phyloP scores from a whole-genome alignment of 2,797 vertebrate species.

The Neosalanx taihuensis region DNA sequence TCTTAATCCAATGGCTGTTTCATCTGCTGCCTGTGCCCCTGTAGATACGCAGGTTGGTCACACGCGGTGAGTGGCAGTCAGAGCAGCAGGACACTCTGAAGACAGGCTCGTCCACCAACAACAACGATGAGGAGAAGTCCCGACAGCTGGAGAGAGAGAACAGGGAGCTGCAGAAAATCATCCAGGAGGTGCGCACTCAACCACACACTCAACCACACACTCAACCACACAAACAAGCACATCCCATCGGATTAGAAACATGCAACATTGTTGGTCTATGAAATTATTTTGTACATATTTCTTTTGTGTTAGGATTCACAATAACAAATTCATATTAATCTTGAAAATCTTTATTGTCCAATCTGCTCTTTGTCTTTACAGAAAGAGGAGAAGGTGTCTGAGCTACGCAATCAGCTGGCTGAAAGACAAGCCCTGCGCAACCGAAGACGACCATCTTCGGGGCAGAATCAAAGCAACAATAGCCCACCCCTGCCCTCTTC shows the following conservation, averaged over 20 bases:
- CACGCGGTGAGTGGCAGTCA: slow-evolving; percentile 94
- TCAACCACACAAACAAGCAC: too few relatives aligned
- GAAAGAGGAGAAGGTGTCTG: slow-evolving; percentile 91
- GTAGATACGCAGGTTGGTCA: slow-evolving; percentile 92
- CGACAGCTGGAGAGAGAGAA: slow-evolving; percentile 92
- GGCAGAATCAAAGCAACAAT: slow-evolving; percentile 77
- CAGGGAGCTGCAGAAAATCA: slow-evolving; percentile 91
- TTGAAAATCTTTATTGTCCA: too few relatives aligned
- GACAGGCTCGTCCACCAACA: slow-evolving; percentile 94
- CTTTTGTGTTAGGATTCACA: too few relatives aligned
- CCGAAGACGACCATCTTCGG: slow-evolving; percentile 78
- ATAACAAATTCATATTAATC: too few relatives aligned
- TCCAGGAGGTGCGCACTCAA: slow-evolving; percentile 80
- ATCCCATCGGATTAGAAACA: too few relatives aligned
- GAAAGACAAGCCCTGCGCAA: slow-evolving; percentile 87
- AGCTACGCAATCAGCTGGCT: slow-evolving; percentile 88
- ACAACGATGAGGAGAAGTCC: slow-evolving; percentile 97
- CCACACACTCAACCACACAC: too few relatives aligned
- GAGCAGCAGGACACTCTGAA: slow-evolving; percentile 98
- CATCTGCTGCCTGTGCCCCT: slow-evolving; percentile 12
- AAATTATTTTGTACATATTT: too few relatives aligned
- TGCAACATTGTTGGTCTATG: too few relatives aligned
- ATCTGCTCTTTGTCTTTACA: slow-evolving; percentile 42
- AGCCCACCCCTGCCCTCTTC: slow-evolving; percentile 62
- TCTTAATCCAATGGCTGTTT: too few relatives aligned